Percentiles rank a stretch among this genome's conserved stretches.
Evolutionary conservation across 2,888 invertebrate species (phyloP).

Genomic region (Anorthoa munda): DNA sequence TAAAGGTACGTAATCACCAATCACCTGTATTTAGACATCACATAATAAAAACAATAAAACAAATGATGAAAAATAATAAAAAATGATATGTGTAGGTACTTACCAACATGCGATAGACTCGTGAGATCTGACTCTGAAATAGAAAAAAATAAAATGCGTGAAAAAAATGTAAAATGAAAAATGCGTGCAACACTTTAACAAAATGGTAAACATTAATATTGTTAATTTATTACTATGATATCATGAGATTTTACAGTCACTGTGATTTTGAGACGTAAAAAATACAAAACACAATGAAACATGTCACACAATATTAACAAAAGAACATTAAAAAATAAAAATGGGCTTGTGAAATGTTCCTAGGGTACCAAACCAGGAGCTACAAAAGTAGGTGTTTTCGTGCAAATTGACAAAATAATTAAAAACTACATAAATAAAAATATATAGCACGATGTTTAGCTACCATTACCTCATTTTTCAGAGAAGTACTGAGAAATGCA

Average conservation of each 20-base stretch:
- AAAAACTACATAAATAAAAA: background rate
- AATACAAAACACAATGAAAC: slow-evolving; percentile 10
- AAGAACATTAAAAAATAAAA: background rate
- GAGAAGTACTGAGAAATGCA: background rate
- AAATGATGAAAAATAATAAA: slow-evolving; percentile 41
- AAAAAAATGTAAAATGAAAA: slow-evolving; percentile 71
- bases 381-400: background rate
- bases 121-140: slow-evolving; percentile 92
- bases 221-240: slow-evolving; percentile 33
- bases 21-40: slow-evolving; percentile 28
- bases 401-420: background rate
- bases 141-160: slow-evolving; percentile 81
- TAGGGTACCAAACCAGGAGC: background rate
- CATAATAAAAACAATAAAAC: slow-evolving; percentile 6
- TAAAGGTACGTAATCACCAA: slow-evolving; percentile 19
- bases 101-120: slow-evolving; percentile 92
- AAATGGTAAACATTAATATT: slow-evolving; percentile 65
- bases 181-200: slow-evolving; percentile 62
- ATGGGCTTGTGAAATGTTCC: background rate
- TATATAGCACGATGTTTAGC: background rate
- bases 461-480: background rate
- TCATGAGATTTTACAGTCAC: slow-evolving; percentile 20
- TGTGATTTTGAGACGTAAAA: slow-evolving; percentile 3
- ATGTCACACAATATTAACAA: slow-evolving; percentile 1
- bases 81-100: slow-evolving; percentile 78